These are phyloP conservation scores for Danio aesculapii DNA, from an alignment of 2,797 vertebrate genomes.

Conservation along the genomic window DNA sequence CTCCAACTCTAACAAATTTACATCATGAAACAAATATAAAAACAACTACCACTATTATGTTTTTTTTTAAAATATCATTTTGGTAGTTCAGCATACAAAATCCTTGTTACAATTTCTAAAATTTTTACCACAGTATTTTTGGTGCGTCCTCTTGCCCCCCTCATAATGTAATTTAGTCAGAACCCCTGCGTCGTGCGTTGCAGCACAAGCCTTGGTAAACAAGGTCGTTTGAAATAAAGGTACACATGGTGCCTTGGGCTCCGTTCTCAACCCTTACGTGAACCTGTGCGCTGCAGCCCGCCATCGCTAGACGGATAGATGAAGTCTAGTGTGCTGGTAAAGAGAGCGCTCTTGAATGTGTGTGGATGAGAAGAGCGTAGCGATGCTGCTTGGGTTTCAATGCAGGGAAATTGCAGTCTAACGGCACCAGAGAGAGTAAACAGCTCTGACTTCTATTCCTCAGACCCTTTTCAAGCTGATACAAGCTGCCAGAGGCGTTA, in stretches of 20 bases:
- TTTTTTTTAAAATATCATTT: too few relatives aligned
- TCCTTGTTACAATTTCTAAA: not conserved
- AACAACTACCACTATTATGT: too few relatives aligned
- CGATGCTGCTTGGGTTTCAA: constrained; percentile 63
- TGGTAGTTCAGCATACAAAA: not conserved
- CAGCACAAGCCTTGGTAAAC: constrained; percentile 75
- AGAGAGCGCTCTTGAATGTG: not conserved
- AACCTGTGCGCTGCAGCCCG: constrained; percentile 56
- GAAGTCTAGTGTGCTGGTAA: not conserved
- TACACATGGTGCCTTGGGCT: constrained; percentile 75
- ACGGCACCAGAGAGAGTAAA: constrained; percentile 72
- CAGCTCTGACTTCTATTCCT: constrained; percentile 55
- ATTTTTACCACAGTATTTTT: not conserved
- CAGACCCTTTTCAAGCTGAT: constrained; percentile 38
- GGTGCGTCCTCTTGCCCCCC: constrained; percentile 51
- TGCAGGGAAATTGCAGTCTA: constrained; percentile 64
- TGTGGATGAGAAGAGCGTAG: not conserved
- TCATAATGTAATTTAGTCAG: constrained; percentile 76
- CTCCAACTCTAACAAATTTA: too few relatives aligned
- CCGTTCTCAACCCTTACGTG: constrained; percentile 57
- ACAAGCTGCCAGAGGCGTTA: constrained; percentile 44
- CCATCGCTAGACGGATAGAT: constrained; percentile 18
- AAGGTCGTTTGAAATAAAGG: constrained; percentile 84
- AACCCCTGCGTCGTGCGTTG: constrained; percentile 71
- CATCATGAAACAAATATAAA: too few relatives aligned